phyloP scores from a whole-genome alignment of 2,797 vertebrate genomes.

The Anolis apletophallus region DNA sequence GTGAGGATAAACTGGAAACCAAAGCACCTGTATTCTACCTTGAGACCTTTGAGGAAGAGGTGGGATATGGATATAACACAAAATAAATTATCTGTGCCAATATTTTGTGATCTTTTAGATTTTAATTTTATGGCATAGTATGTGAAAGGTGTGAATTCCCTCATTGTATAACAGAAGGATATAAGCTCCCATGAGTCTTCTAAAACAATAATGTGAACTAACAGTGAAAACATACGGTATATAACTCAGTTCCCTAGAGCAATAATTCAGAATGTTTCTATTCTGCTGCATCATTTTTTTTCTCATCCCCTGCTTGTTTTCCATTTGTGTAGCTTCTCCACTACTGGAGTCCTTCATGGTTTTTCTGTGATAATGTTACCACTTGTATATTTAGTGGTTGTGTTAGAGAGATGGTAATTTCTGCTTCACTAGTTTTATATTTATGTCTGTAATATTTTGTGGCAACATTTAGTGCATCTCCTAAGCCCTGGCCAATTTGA shows the following conservation, averaged over 20 bases:
- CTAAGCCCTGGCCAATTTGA: background rate
- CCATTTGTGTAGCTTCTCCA: background rate
- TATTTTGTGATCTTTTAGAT: background rate
- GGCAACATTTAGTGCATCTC: background rate
- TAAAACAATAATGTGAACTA: background rate
- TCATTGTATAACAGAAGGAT: background rate
- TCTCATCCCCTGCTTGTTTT: background rate
- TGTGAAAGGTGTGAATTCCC: background rate
- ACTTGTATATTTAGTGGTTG: background rate
- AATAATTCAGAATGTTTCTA: background rate
- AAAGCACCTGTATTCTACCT: no score
- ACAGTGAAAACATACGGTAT: background rate
- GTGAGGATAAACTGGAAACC: no score
- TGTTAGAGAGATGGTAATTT: background rate
- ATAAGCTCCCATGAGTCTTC: background rate
- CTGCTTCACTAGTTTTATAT: background rate
- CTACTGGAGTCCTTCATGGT: background rate
- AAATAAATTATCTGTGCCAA: background rate
- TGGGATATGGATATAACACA: no score
- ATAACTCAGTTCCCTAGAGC: background rate
- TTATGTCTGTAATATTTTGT: background rate
- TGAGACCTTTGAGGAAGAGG: no score
- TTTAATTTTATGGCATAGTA: background rate
- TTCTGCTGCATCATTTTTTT: background rate
- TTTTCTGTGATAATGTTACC: background rate